These are phyloP conservation scores for Dendrocopos noguchii DNA, from an alignment of 2,113 vertebrate species.

Conservation along the genomic window DNA sequence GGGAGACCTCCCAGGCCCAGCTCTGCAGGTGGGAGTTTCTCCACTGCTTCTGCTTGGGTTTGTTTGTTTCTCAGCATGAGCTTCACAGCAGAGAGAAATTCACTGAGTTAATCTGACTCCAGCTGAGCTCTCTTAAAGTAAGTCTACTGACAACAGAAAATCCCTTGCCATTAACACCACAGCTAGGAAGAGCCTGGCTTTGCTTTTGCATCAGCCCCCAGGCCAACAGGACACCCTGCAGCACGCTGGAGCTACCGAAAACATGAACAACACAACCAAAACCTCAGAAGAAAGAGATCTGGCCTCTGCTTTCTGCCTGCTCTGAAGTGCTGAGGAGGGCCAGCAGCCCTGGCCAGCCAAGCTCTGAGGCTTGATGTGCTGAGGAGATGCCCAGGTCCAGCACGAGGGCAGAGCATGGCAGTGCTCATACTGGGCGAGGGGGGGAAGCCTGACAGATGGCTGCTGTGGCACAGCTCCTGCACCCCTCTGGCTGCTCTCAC, in stretches of 20 bases:
- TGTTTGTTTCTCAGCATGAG: constrained; percentile 44
- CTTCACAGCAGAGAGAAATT: constrained; percentile 32
- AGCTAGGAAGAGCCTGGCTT: background rate
- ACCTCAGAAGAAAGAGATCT: background rate
- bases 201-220: too few species aligned
- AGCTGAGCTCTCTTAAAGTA: constrained; percentile 57
- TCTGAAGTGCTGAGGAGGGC: background rate
- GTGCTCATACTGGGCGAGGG: constrained; percentile 10
- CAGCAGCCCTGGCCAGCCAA: background rate
- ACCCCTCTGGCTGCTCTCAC: constrained; percentile 53
- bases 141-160: constrained; percentile 53
- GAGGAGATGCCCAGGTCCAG: background rate
- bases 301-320: background rate
- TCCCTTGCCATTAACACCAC: constrained; percentile 24
- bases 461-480: constrained; percentile 59
- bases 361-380: background rate
- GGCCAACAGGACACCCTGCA: background rate
- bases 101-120: constrained; percentile 58
- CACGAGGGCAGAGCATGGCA: background rate
- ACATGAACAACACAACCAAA: background rate
- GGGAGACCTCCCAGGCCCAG: background rate
- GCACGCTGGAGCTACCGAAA: background rate
- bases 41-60: background rate
- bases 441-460: constrained; percentile 66
- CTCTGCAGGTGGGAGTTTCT: constrained; percentile 8